phyloP scores from a whole-genome alignment of 2,113 vertebrate species.

The Pelodiscus sinensis region DNA sequence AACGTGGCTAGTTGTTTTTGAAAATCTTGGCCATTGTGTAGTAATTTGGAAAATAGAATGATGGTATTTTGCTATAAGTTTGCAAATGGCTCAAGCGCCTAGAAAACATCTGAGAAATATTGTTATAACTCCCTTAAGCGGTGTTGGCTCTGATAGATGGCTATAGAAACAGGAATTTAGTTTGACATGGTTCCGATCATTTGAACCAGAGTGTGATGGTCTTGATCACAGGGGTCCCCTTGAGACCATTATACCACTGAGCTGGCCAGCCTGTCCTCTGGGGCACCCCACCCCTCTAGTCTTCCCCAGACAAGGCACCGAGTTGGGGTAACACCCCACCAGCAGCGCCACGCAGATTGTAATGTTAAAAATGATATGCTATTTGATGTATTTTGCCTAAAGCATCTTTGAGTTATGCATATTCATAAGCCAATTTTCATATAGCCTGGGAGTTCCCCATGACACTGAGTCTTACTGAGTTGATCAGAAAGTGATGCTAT shows the following conservation, averaged over 20 bases:
- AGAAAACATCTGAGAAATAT: background rate
- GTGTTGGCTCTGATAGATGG: background rate
- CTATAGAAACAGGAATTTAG: background rate
- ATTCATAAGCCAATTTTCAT: too few species aligned
- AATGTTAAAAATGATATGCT: too few species aligned
- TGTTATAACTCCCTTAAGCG: background rate
- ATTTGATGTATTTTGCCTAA: too few species aligned
- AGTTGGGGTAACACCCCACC: too few species aligned
- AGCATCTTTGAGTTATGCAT: too few species aligned
- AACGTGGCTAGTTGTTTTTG: background rate
- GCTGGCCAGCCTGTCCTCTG: too few species aligned
- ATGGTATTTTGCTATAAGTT: background rate
- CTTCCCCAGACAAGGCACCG: too few species aligned
- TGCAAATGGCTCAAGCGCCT: background rate
- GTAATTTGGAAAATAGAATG: background rate
- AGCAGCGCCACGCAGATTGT: too few species aligned
- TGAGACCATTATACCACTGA: too few species aligned
- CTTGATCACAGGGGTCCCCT: too few species aligned
- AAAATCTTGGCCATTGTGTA: background rate
- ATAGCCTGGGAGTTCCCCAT: too few species aligned
- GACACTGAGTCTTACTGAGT: background rate
- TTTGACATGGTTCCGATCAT: background rate
- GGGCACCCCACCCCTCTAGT: too few species aligned
- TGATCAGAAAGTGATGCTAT: conserved; percentile 11
- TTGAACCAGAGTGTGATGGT: background rate